Evolutionary conservation across 1,140 invertebrate species (phyloP).

Genomic region (Drosophila cardini): DNA sequence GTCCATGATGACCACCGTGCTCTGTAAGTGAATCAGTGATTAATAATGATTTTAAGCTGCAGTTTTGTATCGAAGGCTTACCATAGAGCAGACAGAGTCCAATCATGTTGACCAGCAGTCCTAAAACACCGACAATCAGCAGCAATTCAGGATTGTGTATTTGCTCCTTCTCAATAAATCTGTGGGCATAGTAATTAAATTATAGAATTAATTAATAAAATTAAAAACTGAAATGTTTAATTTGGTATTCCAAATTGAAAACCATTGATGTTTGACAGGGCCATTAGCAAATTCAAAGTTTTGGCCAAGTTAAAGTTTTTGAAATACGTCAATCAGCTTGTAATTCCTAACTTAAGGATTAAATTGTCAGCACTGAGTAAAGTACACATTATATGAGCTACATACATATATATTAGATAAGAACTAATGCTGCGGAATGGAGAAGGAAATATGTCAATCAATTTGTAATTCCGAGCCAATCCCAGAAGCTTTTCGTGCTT

Average conservation of each 20-base stretch:
- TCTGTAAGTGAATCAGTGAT: slow-evolving; percentile 85
- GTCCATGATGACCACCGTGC: slow-evolving; percentile 90
- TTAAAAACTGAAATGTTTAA: background rate
- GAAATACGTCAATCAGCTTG: background rate
- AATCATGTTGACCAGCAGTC: slow-evolving; percentile 93
- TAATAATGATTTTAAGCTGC: background rate
- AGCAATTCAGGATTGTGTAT: slow-evolving; percentile 93
- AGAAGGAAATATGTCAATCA: slow-evolving; percentile 8
- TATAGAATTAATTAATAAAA: background rate
- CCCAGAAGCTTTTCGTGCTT: slow-evolving; percentile 6
- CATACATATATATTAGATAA: background rate
- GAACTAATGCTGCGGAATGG: background rate
- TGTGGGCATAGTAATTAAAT: slow-evolving; percentile 17
- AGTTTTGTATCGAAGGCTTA: slow-evolving; percentile 73
- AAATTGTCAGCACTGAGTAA: background rate
- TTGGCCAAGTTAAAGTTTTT: background rate
- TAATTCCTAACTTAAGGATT: background rate
- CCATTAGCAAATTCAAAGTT: no score
- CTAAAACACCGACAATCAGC: slow-evolving; percentile 91
- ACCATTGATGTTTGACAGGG: no score
- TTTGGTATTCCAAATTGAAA: no score
- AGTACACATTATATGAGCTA: background rate
- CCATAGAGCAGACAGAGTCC: slow-evolving; percentile 93
- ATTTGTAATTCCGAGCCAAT: slow-evolving; percentile 13
- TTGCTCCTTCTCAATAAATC: slow-evolving; percentile 92